Conservation (phyloP, 2,113 vertebrate genomes). For the Triplophysa tibetana region DNA sequence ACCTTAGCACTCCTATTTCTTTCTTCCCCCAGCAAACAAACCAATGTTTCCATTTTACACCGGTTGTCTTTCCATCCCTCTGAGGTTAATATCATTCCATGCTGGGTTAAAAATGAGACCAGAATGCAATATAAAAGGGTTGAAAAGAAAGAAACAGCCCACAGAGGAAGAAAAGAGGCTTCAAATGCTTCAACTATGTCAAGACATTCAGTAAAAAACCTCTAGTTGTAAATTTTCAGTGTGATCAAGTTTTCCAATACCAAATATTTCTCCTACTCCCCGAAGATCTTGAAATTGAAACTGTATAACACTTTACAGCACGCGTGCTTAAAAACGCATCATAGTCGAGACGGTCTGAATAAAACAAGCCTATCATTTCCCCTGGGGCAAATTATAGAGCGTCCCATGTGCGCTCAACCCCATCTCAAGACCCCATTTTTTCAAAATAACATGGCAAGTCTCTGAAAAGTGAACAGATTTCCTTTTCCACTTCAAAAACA, state of each 20-base stretch:
- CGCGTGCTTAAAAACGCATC: not conserved
- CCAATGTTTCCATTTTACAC: conserved; percentile 46
- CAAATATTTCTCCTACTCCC: not conserved
- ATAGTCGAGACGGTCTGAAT: not conserved
- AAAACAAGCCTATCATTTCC: conserved; percentile 4
- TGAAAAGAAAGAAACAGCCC: not conserved
- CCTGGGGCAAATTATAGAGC: not conserved
- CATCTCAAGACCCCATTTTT: conserved; percentile 1
- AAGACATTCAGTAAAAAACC: too few species aligned
- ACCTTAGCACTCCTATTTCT: not conserved
- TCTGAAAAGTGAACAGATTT: conserved; percentile 8
- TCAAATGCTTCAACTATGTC: not conserved
- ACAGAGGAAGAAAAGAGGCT: not conserved
- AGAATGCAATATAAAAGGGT: conserved; percentile 1
- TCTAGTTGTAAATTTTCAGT: too few species aligned
- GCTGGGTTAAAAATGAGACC: conserved; percentile 21
- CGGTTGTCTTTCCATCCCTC: conserved; percentile 42
- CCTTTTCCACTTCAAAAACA: conserved; percentile 42
- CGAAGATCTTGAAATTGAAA: not conserved
- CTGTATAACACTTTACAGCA: not conserved
- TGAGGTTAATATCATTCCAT: conserved; percentile 27
- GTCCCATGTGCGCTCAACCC: conserved; percentile 3
- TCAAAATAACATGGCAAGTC: conserved; percentile 24
- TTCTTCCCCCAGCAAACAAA: conserved; percentile 31
- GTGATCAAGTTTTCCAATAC: not conserved